phyloP scores from a whole-genome alignment of 2,113 vertebrate genomes.

The Ctenodactylus gundi region DNA sequence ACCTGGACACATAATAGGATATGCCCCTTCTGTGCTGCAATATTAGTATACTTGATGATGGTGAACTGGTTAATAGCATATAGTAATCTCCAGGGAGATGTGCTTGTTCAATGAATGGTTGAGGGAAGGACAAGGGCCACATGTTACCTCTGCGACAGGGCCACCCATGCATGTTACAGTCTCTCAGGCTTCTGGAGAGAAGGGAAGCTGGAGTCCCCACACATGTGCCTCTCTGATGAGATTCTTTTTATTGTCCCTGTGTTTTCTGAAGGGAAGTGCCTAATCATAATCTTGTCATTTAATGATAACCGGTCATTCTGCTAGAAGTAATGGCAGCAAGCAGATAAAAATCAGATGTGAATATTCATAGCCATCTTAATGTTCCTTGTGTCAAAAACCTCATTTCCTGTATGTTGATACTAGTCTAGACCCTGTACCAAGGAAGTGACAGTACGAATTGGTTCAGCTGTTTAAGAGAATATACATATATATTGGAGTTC shows the following conservation, averaged over 20 bases:
- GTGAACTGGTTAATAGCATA: background rate
- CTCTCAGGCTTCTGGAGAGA: background rate
- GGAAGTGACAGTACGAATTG: background rate
- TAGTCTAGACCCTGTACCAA: background rate
- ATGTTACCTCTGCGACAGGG: background rate
- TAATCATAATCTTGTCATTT: background rate
- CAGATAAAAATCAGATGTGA: conserved; percentile 1
- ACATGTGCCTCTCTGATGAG: background rate
- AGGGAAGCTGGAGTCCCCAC: background rate
- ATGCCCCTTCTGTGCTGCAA: background rate
- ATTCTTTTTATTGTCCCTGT: background rate
- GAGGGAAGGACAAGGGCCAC: background rate
- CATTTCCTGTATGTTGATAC: background rate
- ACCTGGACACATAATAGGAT: background rate
- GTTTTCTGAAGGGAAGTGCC: background rate
- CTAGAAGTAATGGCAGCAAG: background rate
- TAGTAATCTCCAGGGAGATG: background rate
- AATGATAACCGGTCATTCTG: background rate
- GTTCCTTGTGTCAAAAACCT: background rate
- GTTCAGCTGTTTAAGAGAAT: conserved; percentile 23
- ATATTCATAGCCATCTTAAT: background rate
- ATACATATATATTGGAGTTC: background rate
- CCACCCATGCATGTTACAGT: accelerated
- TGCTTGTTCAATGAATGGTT: background rate
- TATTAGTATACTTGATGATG: background rate